phyloP scores from a whole-genome alignment of 2,888 invertebrate genomes.

The Pyrrhosoma nymphula region DNA sequence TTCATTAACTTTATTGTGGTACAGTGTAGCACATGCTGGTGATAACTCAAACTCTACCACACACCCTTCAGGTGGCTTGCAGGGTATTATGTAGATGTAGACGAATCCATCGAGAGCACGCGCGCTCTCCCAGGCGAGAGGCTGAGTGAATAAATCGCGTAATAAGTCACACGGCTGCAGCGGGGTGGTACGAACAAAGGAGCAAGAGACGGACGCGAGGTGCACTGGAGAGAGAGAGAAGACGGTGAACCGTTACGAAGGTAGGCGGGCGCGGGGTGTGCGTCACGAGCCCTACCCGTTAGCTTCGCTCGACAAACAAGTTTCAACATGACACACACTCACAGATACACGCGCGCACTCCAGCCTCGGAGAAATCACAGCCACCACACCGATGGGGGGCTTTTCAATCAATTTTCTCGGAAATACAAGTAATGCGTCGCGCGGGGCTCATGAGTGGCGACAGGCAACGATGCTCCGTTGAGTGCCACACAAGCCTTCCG shows the following conservation, averaged over 20 bases:
- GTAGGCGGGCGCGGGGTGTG: neutral
- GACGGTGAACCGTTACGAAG: conserved; percentile 11
- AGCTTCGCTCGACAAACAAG: neutral
- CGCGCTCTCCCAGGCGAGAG: neutral
- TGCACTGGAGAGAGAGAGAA: neutral
- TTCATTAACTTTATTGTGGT: no score
- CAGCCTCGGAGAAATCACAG: neutral
- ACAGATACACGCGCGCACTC: no score
- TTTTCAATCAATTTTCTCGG: no score
- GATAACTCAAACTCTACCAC: no score
- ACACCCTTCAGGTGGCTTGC: no score
- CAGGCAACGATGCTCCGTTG: no score
- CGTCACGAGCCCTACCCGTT: neutral
- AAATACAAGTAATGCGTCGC: neutral
- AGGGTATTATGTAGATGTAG: no score
- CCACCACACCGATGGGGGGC: neutral
- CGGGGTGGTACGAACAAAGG: neutral
- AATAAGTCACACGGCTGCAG: neutral
- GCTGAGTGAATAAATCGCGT: neutral
- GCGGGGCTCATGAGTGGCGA: neutral
- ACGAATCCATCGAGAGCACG: no score
- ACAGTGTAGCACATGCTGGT: no score
- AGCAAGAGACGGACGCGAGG: neutral
- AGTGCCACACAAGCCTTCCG: no score
- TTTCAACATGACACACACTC: neutral